A percentile compares a stretch with the other conserved stretches of the same genome.
These are phyloP conservation scores for Cheirogaleus medius DNA, from an alignment of 2,113 vertebrate species.

Conservation along the genomic window DNA sequence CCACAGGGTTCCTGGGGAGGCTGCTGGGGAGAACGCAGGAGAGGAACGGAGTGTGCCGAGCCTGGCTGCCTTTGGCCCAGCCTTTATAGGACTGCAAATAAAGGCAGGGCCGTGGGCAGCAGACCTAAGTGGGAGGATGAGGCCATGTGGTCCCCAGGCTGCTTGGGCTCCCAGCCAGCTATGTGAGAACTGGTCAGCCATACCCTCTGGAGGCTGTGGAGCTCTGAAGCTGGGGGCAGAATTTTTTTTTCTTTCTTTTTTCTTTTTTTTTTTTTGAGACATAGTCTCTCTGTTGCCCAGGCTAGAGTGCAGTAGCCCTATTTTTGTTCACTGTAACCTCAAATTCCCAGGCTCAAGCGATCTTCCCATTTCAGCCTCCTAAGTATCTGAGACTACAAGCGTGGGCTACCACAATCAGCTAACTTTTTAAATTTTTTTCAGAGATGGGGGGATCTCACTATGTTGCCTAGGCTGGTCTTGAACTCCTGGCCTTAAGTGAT, in stretches of 20 bases:
- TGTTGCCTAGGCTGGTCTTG: no score
- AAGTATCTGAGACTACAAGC: no score
- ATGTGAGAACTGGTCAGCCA: background rate
- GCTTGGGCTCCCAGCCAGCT: background rate
- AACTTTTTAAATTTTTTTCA: no score
- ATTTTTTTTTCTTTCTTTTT: background rate
- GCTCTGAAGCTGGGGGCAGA: background rate
- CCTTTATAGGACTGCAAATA: conserved; percentile 43
- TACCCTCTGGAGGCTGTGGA: background rate
- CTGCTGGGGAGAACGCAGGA: background rate
- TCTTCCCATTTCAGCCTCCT: no score
- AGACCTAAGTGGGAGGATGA: background rate
- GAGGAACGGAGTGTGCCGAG: background rate
- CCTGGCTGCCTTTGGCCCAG: background rate
- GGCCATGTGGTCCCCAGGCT: background rate
- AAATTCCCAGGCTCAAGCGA: no score
- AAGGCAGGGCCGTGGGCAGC: background rate
- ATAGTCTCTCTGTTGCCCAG: no score
- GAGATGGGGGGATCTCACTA: no score
- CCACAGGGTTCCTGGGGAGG: background rate
- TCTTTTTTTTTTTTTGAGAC: no score
- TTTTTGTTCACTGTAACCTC: no score
- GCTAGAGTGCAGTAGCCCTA: no score
- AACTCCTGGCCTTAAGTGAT: no score
- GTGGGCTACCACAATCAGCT: no score